Base-by-base conservation (phyloP, 2,797 vertebrate species). In the Pagetopsis macropterus region DNA sequence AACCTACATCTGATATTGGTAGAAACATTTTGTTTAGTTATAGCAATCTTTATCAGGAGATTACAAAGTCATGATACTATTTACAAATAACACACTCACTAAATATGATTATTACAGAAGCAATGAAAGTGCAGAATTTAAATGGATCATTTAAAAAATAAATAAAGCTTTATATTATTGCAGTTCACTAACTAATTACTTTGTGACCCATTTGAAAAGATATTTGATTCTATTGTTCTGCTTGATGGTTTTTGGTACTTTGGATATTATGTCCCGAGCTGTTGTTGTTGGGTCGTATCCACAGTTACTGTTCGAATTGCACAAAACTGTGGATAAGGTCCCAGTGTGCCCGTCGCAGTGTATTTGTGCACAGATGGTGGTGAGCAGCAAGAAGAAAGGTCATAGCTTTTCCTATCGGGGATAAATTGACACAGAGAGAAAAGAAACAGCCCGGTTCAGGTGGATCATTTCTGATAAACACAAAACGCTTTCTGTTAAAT, bases 401-500 rank as follows among this genome's bases (percentile, higher is more conserved):
- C 76, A 76, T 21, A 72, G 55, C 45, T 51, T 77, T 76, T 60
- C 64, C 50, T 64, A 52, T 72, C 57, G 71, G 65, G 49, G 68
- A 61, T 70, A 70, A 75, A 55, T 12, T 33, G 8, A 64, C 6
- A 57, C 19, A 58, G 23, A 67, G 2, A 52, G 16, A 45, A 8
- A 11, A 51, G 40, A 27, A 59, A 51, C 46, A 17, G n/a, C 2
- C 10, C 1, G 41, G 49, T 60, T 62, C 58, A 48, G 64, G 19
- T 78, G 43, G 44, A 73, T 63, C 17, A 61, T 72, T 77, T 68
- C 66, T 79, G 76, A 72, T 80, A 74, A 83, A 83, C 57, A 80
- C 76, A 68, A 78, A 81, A 67, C 52, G 43, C 64, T 60, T 77
- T 82, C 73, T 70, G 62, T 70, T 83, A 82, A 86, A 87, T 81